These are phyloP conservation scores for Pionites leucogaster DNA, from an alignment of 2,113 vertebrate species.

Conservation along the genomic window DNA sequence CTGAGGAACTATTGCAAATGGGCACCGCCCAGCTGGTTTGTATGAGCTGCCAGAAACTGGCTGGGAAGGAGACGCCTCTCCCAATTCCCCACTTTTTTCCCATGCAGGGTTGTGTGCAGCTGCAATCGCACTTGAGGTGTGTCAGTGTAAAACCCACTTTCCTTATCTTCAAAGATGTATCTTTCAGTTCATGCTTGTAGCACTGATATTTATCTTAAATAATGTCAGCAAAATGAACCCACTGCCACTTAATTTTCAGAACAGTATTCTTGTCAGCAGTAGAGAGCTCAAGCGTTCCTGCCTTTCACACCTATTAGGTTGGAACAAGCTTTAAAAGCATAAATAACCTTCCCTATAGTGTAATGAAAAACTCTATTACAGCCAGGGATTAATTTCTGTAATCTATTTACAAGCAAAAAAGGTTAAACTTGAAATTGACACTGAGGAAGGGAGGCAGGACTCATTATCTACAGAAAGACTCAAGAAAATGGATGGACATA, in stretches of 20 bases:
- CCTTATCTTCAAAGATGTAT: background rate
- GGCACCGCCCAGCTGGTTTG: background rate
- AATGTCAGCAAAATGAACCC: background rate
- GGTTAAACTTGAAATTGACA: background rate
- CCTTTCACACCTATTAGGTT: conserved; percentile 14
- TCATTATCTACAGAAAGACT: conserved; percentile 25
- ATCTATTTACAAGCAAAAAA: conserved; percentile 37
- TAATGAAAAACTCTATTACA: conserved; percentile 10
- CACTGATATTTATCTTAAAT: background rate
- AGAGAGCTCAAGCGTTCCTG: background rate
- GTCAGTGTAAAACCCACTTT: background rate
- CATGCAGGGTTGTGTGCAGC: fast-evolving
- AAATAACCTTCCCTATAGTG: background rate
- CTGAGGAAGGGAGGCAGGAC: background rate
- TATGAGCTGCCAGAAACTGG: background rate
- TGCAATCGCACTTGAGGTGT: background rate
- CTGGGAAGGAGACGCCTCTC: background rate
- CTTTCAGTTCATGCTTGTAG: background rate
- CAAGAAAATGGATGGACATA: background rate
- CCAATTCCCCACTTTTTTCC: fast-evolving
- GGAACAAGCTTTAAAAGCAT: conserved; percentile 4
- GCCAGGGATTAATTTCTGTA: conserved; percentile 24
- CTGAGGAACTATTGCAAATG: background rate
- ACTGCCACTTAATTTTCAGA: background rate
- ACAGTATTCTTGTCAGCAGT: background rate